Base-by-base conservation (phyloP, 2,888 invertebrate species). In the Megaustenia siamemsis region DNA sequence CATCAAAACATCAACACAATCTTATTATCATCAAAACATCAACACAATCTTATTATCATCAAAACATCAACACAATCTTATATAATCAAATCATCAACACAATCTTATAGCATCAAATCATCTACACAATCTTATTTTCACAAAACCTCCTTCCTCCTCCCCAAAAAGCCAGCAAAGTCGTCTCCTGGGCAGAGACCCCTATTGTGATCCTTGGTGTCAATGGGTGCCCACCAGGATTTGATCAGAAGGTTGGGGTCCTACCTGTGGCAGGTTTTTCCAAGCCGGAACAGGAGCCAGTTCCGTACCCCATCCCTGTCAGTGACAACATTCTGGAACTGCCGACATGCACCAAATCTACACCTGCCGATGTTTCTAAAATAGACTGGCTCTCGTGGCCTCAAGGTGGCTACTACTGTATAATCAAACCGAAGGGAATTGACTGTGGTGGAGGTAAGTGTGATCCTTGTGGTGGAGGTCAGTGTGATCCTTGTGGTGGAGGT, bases 401-500 rank as follows among this genome's bases (percentile, higher is more conserved):
- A 18, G 69, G 69, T 18, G 69, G 69, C 28, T 12, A 32, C 6
- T 69, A 69, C 35, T 69, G 69, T 24, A 38, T 69, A 10, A 5
- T 32, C 10, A n/a, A 69, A 69, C 10, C 5, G 12, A 35, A 21
- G 69, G 35, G 35, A 69, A 18, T 38, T 38, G 8, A n/a, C 32
- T 69, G 69, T 69, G 69, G 69, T 6, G 69, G 69, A 69, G 69
- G 69, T 69, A 69, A 12, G 69, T 35, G 32, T 32, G 18, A n/a
- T n/a, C n/a, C n/a, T n/a, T n/a, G n/a, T n/a, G n/a, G n/a, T n/a
- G n/a, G n/a, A n/a, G n/a, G n/a, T n/a, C n/a, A n/a, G n/a, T n/a
- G n/a, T n/a, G n/a, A n/a, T n/a, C n/a, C n/a, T n/a, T n/a, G n/a
- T n/a, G n/a, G n/a, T n/a, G n/a, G n/a, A n/a, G n/a, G n/a, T n/a